Conservation (phyloP, 1,140 invertebrate genomes). For the Habropoda laboriosa region DNA sequence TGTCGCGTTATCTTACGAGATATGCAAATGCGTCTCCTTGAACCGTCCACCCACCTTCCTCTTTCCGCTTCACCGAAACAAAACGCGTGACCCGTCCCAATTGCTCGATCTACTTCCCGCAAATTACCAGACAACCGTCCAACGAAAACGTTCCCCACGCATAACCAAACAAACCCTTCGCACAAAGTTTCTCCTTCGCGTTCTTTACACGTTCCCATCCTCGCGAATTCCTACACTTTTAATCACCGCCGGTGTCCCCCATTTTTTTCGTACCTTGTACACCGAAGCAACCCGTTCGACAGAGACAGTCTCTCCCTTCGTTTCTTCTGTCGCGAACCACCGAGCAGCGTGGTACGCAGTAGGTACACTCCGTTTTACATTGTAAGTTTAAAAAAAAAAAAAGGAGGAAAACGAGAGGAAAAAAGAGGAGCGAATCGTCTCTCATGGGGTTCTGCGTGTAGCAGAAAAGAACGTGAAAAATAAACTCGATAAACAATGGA, state of each 20-base stretch:
- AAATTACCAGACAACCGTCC: background rate
- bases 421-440: background rate
- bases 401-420: no score
- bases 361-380: no score
- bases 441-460: background rate
- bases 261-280: background rate
- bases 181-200: background rate
- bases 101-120: background rate
- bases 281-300: background rate
- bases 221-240: background rate
- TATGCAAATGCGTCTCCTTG: background rate
- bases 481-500: conserved; percentile 67
- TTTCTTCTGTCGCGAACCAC: no score
- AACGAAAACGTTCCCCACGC: conserved; percentile 8
- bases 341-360: no score
- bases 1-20: no score
- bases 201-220: background rate
- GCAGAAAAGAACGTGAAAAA: conserved; percentile 53
- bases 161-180: no score
- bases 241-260: background rate
- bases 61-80: background rate
- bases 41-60: background rate
- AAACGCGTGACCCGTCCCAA: background rate
- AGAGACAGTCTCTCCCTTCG: background rate
- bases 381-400: no score